These are phyloP conservation scores for Gila robusta DNA, from an alignment of 2,797 vertebrate genomes.

Conservation along the genomic window DNA sequence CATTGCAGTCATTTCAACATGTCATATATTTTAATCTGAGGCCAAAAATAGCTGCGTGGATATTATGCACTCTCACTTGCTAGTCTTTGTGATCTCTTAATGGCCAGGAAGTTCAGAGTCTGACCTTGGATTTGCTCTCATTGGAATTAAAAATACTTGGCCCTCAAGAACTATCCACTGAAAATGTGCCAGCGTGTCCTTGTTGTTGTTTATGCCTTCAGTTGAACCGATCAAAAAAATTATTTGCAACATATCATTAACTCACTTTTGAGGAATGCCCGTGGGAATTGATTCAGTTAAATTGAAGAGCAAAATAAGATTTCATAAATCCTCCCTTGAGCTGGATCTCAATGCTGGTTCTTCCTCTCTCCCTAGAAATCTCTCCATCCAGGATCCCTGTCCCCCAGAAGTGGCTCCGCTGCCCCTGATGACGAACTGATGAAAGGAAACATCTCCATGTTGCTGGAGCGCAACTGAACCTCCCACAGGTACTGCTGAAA, in stretches of 20 bases:
- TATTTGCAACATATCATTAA: conserved; percentile 32
- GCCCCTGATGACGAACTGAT: conserved; percentile 70
- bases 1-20: conserved; percentile 99
- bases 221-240: neutral
- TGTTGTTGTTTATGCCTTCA: conserved; percentile 51
- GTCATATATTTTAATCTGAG: conserved; percentile 99
- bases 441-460: conserved; percentile 60
- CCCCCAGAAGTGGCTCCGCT: conserved; percentile 56
- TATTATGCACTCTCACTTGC: conserved; percentile 86
- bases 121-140: conserved; percentile 85
- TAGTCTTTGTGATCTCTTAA: conserved; percentile 87
- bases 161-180: conserved; percentile 59
- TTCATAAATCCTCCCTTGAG: conserved; percentile 52
- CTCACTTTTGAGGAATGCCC: conserved; percentile 39
- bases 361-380: conserved; percentile 16
- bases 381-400: conserved; percentile 38
- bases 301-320: conserved; percentile 41
- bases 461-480: conserved; percentile 47
- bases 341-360: conserved; percentile 36
- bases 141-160: conserved; percentile 80
- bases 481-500: conserved; percentile 59
- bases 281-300: conserved; percentile 37
- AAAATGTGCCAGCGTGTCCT: conserved; percentile 13
- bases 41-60: conserved; percentile 98
- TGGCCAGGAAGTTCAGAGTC: conserved; percentile 83